Conservation (phyloP, 2,888 invertebrate species). For the Vannuccia rotundouncinata region DNA sequence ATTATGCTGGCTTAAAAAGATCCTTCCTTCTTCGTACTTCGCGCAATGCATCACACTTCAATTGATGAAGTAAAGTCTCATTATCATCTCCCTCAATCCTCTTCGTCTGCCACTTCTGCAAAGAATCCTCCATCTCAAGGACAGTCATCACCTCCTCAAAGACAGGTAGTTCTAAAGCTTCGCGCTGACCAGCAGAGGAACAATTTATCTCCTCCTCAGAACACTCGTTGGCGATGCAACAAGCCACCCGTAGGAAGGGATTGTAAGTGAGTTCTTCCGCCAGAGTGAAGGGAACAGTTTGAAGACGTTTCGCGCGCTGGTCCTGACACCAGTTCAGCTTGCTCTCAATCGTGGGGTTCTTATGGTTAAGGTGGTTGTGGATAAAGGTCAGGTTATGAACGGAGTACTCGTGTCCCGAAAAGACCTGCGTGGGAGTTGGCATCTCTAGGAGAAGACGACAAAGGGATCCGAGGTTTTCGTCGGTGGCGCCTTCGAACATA, state of each 20-base stretch:
- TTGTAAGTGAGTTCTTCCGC: slow-evolving; percentile 6
- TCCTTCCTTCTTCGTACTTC: too few species aligned
- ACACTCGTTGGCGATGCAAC: not conserved
- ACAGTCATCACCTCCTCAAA: too few species aligned
- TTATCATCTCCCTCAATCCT: too few species aligned
- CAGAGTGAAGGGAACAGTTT: not conserved
- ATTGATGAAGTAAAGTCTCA: too few species aligned
- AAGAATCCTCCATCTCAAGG: too few species aligned
- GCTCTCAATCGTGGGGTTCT: not conserved
- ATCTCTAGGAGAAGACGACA: not conserved
- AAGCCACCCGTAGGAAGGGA: not conserved
- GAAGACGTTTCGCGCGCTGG: not conserved
- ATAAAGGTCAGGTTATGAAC: not conserved
- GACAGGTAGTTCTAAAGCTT: too few species aligned
- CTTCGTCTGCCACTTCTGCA: too few species aligned
- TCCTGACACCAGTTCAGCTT: not conserved
- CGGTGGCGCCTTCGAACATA: not conserved
- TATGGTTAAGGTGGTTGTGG: not conserved
- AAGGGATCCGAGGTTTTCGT: not conserved
- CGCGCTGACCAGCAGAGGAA: too few species aligned
- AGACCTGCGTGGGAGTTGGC: not conserved
- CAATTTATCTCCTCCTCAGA: too few species aligned
- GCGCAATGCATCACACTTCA: too few species aligned
- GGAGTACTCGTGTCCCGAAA: slow-evolving; percentile 1
- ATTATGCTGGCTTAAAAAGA: too few species aligned